A percentile compares a stretch with the other conserved stretches of the same genome.
phyloP scores from a whole-genome alignment of 2,888 invertebrate species.

The Abscondita cerata region DNA sequence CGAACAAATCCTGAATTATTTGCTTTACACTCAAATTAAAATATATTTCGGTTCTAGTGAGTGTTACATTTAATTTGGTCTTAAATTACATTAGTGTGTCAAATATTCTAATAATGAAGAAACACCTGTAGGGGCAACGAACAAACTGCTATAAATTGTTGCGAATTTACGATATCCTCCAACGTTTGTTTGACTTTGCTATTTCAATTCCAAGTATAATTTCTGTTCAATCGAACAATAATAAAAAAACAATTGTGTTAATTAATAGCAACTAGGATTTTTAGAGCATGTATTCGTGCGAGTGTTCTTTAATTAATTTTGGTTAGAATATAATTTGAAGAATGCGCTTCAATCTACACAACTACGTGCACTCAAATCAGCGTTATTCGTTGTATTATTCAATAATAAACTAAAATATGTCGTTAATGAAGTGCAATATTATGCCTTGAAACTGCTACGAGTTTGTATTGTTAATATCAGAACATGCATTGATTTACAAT shows the following conservation, averaged over 20 bases:
- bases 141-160: conserved; percentile 16
- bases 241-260: not conserved
- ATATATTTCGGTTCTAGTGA: conserved; percentile 1
- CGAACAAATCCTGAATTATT: too few relatives aligned
- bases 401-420: too few relatives aligned
- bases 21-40: conserved; percentile 5
- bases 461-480: too few relatives aligned
- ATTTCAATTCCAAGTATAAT: not conserved
- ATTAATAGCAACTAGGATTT: not conserved
- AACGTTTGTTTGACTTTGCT: not conserved
- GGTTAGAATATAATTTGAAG: not conserved
- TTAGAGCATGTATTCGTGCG: not conserved
- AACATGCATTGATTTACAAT: too few relatives aligned
- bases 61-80: conserved; percentile 9
- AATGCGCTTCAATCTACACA: too few relatives aligned
- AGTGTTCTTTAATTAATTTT: conserved; percentile 7
- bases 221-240: not conserved
- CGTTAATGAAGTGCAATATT: too few relatives aligned
- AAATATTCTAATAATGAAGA: conserved; percentile 15
- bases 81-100: conserved; percentile 10
- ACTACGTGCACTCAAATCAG: too few relatives aligned
- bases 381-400: too few relatives aligned
- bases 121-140: conserved; percentile 23
- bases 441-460: too few relatives aligned
- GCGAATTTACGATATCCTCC: conserved; percentile 17